These are phyloP conservation scores for Parambassis ranga DNA, from an alignment of 2,797 vertebrate species.

Conservation along the genomic window DNA sequence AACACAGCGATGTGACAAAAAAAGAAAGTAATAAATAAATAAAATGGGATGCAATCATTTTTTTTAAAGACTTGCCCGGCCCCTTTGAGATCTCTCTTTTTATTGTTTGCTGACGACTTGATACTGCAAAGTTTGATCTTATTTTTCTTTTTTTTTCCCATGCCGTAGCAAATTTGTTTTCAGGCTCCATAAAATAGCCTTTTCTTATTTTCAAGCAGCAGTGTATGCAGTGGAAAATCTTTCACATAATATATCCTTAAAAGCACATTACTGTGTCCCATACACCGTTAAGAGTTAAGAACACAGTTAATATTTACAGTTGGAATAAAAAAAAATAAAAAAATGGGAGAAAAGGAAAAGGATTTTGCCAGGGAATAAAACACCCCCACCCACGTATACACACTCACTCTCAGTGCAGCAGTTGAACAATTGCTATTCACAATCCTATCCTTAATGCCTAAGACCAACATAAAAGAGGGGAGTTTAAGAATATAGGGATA, in stretches of 20 bases:
- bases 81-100: constrained; percentile 65
- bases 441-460: constrained; percentile 89
- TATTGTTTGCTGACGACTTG: constrained; percentile 80
- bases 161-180: constrained; percentile 82
- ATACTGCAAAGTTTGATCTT: constrained; percentile 77
- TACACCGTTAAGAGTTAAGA: constrained; percentile 85
- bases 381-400: constrained; percentile 84
- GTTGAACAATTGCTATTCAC: constrained; percentile 88
- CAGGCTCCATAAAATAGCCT: constrained; percentile 83
- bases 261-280: constrained; percentile 85
- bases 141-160: constrained; percentile 66
- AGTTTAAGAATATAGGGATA: constrained; percentile 89
- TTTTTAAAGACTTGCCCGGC: constrained; percentile 59
- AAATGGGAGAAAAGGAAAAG: constrained; percentile 73
- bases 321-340: constrained; percentile 53
- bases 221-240: constrained; percentile 83
- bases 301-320: constrained; percentile 86
- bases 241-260: constrained; percentile 86
- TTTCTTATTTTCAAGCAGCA: constrained; percentile 81
- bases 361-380: constrained; percentile 83
- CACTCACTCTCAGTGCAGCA: constrained; percentile 80
- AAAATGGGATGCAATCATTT: constrained; percentile 69
- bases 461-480: constrained; percentile 87
- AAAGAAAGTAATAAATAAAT: constrained; percentile 51
- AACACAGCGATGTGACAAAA: constrained; percentile 67